A percentile compares a stretch with the other conserved stretches of the same genome.
Evolutionary conservation across 1,140 invertebrate species (phyloP).

Genomic region (Drosophila sucinea): DNA sequence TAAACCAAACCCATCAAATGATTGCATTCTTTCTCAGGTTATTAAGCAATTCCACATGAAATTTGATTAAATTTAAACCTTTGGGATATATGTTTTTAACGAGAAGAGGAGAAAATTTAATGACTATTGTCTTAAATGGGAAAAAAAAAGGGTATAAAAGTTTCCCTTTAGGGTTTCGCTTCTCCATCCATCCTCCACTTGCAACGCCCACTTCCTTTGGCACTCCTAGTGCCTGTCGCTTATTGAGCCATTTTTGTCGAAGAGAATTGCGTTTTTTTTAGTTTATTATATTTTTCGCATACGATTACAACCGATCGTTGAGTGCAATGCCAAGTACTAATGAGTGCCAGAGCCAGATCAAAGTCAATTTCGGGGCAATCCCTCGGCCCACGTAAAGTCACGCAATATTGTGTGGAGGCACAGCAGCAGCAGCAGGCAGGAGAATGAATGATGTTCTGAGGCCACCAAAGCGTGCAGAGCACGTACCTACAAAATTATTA

Average conservation of each 20-base stretch:
- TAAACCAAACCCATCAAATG: no score
- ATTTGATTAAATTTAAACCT: no score
- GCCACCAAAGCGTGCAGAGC: slow-evolving; percentile 65
- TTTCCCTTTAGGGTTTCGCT: neutral
- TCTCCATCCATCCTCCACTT: slow-evolving; percentile 25
- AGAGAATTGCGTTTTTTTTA: slow-evolving; percentile 19
- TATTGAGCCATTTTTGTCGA: slow-evolving; percentile 69
- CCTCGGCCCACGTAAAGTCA: slow-evolving; percentile 57
- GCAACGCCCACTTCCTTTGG: slow-evolving; percentile 55
- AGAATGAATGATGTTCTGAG: slow-evolving; percentile 25
- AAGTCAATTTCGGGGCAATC: slow-evolving; percentile 54
- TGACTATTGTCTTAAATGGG: no score
- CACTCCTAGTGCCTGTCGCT: slow-evolving; percentile 57
- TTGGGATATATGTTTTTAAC: no score
- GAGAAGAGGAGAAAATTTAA: no score
- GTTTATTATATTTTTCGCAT: neutral
- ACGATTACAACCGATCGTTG: slow-evolving; percentile 31
- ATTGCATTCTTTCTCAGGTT: no score
- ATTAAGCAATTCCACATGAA: no score
- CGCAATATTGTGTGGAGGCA: slow-evolving; percentile 56
- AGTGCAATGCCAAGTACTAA: slow-evolving; percentile 69
- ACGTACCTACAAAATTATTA: slow-evolving; percentile 60
- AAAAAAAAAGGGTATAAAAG: slow-evolving; percentile 22
- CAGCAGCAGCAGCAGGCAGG: slow-evolving; percentile 8
- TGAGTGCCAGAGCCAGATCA: slow-evolving; percentile 67